Conservation (phyloP, 2,113 vertebrate species). For the Propithecus coquereli region DNA sequence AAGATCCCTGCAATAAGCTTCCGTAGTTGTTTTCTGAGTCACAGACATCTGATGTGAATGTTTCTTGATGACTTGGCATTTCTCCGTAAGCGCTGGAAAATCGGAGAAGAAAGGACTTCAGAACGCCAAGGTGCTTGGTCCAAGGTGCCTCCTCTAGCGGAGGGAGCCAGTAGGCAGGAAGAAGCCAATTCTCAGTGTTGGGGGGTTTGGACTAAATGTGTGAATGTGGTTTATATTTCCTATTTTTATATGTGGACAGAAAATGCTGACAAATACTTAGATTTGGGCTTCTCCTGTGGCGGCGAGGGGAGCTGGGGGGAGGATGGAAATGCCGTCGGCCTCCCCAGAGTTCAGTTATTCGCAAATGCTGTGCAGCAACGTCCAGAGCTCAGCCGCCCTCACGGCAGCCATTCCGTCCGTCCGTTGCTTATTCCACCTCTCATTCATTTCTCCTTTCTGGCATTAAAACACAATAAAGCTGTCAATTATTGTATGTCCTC, state of each 20-base stretch:
- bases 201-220: background rate
- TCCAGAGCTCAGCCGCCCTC: background rate
- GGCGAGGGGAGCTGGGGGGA: background rate
- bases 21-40: background rate
- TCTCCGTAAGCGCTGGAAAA: background rate
- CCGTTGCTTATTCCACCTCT: constrained; percentile 53
- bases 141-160: background rate
- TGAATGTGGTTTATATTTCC: constrained; percentile 16
- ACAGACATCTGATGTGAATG: background rate
- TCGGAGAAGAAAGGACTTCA: background rate
- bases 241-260: background rate
- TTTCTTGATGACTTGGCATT: background rate
- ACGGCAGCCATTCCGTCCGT: constrained; percentile 38
- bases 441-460: constrained; percentile 62
- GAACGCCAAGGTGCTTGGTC: background rate
- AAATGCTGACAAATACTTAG: background rate
- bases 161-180: background rate
- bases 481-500: constrained; percentile 76
- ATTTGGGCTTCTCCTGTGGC: background rate
- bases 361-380: background rate
- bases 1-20: background rate
- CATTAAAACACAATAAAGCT: constrained; percentile 81
- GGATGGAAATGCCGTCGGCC: background rate
- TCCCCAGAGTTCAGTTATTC: background rate
- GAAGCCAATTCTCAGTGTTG: background rate